phyloP scores from a whole-genome alignment of 1,140 invertebrate genomes.

The Dinothrombium tinctorium region DNA sequence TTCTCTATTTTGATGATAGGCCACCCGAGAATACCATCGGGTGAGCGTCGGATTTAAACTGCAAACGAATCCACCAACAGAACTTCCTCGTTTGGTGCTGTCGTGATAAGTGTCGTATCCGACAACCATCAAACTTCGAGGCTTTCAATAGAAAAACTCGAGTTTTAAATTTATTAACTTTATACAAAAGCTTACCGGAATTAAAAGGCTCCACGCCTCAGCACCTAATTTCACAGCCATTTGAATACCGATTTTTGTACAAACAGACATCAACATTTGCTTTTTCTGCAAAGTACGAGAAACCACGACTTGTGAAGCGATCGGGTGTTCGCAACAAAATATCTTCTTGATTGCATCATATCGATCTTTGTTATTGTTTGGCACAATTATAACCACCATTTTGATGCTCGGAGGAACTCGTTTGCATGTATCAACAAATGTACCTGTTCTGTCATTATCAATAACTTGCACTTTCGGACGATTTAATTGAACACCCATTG shows the following conservation, averaged over 20 bases:
- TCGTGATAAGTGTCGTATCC: slow-evolving; percentile 30
- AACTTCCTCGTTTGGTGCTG: slow-evolving; percentile 16
- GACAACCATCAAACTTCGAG: slow-evolving; percentile 24
- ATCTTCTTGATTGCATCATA: slow-evolving; percentile 53
- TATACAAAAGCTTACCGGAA: too few relatives aligned
- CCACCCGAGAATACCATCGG: slow-evolving; percentile 37
- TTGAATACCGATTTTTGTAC: slow-evolving; percentile 57
- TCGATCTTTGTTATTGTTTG: slow-evolving; percentile 38
- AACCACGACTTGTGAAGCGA: slow-evolving; percentile 40
- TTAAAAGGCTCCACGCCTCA: too few relatives aligned
- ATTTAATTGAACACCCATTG: slow-evolving; percentile 19
- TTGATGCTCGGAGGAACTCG: background rate
- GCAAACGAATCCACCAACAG: slow-evolving; percentile 24
- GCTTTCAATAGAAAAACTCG: too few relatives aligned
- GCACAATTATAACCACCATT: slow-evolving; percentile 35
- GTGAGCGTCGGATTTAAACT: slow-evolving; percentile 33
- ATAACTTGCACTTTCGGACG: slow-evolving; percentile 13
- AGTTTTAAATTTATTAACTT: too few relatives aligned
- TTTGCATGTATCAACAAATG: background rate
- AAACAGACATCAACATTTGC: slow-evolving; percentile 35
- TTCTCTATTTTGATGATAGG: slow-evolving; percentile 21
- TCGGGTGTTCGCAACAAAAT: slow-evolving; percentile 37
- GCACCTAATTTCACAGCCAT: too few relatives aligned
- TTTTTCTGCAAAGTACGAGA: slow-evolving; percentile 26
- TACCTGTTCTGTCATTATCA: background rate